These are phyloP conservation scores for Busseola fusca DNA, from an alignment of 2,888 invertebrate species.

Conservation along the genomic window DNA sequence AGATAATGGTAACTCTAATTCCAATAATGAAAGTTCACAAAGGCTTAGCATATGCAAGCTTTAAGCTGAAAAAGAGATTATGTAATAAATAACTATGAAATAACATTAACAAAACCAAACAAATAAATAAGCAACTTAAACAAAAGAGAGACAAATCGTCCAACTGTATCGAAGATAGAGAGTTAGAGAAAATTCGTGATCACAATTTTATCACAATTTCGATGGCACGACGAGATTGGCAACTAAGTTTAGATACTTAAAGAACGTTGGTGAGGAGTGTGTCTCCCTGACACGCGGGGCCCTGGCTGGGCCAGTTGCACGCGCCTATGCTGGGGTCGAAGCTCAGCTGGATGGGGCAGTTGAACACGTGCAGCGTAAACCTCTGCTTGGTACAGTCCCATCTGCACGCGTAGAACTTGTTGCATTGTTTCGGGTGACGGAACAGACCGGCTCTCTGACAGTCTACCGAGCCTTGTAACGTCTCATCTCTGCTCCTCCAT, in stretches of 20 bases:
- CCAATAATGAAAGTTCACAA: slow-evolving; percentile 71
- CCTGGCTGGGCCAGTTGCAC: slow-evolving; percentile 95
- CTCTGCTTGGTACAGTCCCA: slow-evolving; percentile 94
- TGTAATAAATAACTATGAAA: slow-evolving; percentile 86
- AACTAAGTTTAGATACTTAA: slow-evolving; percentile 69
- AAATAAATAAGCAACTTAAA: slow-evolving; percentile 84
- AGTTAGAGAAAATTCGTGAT: slow-evolving; percentile 74
- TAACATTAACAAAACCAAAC: slow-evolving; percentile 85
- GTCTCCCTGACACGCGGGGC: slow-evolving; percentile 93
- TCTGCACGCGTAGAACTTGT: slow-evolving; percentile 94
- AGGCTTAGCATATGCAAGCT: slow-evolving; percentile 77
- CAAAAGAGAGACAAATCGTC: slow-evolving; percentile 78
- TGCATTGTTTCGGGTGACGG: slow-evolving; percentile 93
- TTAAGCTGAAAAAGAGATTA: slow-evolving; percentile 77
- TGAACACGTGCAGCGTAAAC: slow-evolving; percentile 93
- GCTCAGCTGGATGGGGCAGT: slow-evolving; percentile 93
- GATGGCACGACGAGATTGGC: slow-evolving; percentile 84
- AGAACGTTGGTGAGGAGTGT: slow-evolving; percentile 90
- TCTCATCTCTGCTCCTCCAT: slow-evolving; percentile 89
- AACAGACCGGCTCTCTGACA: slow-evolving; percentile 90
- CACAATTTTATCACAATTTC: slow-evolving; percentile 82
- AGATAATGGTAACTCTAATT: slow-evolving; percentile 84
- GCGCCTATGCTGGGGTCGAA: slow-evolving; percentile 93
- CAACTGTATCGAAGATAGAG: slow-evolving; percentile 65
- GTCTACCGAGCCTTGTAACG: slow-evolving; percentile 89